phyloP scores from a whole-genome alignment of 2,888 invertebrate genomes.

The Aricia artaxerxes region DNA sequence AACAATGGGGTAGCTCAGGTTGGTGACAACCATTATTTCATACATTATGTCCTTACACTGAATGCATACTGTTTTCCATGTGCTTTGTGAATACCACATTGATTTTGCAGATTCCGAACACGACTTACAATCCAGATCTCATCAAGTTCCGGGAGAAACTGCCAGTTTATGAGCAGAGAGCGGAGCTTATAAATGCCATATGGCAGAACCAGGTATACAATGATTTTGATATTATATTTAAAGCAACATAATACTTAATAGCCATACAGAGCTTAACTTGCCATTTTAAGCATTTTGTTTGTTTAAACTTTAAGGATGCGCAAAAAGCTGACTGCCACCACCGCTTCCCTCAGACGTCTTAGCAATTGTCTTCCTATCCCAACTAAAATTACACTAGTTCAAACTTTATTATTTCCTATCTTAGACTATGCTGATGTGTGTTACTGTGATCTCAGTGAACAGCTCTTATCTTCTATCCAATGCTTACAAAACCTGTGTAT shows the following conservation, averaged over 20 bases:
- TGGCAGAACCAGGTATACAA: conserved; percentile 81
- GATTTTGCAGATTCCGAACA: conserved; percentile 63
- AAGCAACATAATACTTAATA: no score
- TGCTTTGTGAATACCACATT: conserved; percentile 4
- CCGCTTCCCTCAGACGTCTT: no score
- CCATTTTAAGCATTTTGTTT: no score
- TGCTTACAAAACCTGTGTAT: no score
- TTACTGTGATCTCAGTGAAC: no score
- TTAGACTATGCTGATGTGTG: no score
- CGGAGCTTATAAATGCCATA: conserved; percentile 84
- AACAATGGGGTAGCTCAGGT: conserved; percentile 85
- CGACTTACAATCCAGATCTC: conserved; percentile 77
- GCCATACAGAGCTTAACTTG: no score
- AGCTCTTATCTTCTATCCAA: no score
- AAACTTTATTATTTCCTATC: no score
- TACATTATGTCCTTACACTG: background rate
- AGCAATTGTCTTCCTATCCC: no score
- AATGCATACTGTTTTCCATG: background rate
- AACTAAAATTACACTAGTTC: no score
- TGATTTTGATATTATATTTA: background rate
- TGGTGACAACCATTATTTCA: conserved; percentile 20
- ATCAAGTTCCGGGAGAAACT: conserved; percentile 82
- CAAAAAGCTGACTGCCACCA: no score
- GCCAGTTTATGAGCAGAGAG: conserved; percentile 84
- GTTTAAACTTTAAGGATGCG: background rate